phyloP scores from a whole-genome alignment of 2,797 vertebrate species.

The Chloroceryle inda region DNA sequence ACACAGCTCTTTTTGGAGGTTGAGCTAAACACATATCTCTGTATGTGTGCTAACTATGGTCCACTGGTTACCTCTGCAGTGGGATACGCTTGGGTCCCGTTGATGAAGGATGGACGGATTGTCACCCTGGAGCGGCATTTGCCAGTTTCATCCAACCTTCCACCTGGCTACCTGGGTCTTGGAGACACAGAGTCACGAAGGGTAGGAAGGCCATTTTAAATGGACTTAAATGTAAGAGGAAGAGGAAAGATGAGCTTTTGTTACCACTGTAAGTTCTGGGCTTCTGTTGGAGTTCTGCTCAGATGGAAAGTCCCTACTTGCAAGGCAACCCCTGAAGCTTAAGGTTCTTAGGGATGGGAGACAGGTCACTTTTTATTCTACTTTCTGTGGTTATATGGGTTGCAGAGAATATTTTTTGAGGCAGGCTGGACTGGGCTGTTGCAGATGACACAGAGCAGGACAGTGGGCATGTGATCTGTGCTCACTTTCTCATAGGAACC shows the following conservation, averaged over 20 bases:
- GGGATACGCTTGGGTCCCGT: slow-evolving; percentile 90
- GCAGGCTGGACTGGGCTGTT: neutral
- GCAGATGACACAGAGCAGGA: neutral
- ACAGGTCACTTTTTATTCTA: neutral
- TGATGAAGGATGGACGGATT: slow-evolving; percentile 92
- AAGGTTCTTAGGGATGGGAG: neutral
- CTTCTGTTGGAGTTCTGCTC: neutral
- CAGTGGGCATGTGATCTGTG: rapidly evolving
- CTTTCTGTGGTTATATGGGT: neutral
- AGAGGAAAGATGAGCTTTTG: neutral
- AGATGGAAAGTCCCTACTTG: neutral
- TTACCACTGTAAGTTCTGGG: neutral
- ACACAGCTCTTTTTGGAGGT: neutral
- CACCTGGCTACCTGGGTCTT: slow-evolving; percentile 88
- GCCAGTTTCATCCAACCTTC: slow-evolving; percentile 89
- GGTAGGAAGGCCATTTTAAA: slow-evolving; percentile 75
- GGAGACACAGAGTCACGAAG: slow-evolving; percentile 85
- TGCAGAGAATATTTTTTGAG: neutral
- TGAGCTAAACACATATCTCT: rapidly evolving
- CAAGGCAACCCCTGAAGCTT: neutral
- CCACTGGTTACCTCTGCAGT: slow-evolving; percentile 80
- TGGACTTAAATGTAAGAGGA: neutral
- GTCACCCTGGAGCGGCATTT: slow-evolving; percentile 90
- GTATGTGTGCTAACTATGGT: neutral
- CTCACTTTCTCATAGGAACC: rapidly evolving